Evolutionary conservation across 1,140 invertebrate species (phyloP).

Genomic region (Halesus radiatus): DNA sequence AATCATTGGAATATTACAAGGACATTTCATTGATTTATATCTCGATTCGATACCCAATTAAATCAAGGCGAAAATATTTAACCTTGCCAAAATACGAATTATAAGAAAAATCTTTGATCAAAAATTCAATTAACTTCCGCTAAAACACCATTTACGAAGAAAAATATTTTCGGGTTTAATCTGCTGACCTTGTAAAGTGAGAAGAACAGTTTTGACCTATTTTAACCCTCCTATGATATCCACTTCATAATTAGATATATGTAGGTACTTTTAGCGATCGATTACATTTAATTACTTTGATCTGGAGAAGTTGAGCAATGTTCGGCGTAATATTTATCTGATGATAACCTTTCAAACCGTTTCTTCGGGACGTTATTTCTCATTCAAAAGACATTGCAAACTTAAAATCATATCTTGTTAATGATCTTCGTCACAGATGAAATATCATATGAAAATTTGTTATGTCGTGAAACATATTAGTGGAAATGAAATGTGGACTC

Average conservation of each 20-base stretch:
- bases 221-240: too few relatives aligned
- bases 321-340: too few relatives aligned
- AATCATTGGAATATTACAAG: conserved; percentile 17
- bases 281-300: too few relatives aligned
- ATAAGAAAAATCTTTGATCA: conserved; percentile 4
- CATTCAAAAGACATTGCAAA: not conserved
- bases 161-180: too few relatives aligned
- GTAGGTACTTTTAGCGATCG: too few relatives aligned
- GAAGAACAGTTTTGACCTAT: too few relatives aligned
- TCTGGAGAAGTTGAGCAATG: too few relatives aligned
- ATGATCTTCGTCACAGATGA: not conserved
- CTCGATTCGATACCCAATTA: conserved; percentile 20
- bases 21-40: conserved; percentile 31
- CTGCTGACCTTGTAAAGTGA: too few relatives aligned
- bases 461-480: not conserved
- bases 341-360: not conserved
- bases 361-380: not conserved
- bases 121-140: not conserved
- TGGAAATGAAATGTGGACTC: not conserved
- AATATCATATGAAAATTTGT: not conserved
- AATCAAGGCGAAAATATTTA: conserved; percentile 12
- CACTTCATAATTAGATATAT: too few relatives aligned
- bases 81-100: conserved; percentile 11
- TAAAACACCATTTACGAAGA: not conserved
- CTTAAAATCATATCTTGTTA: conserved; percentile 18